These are phyloP conservation scores for Tetramorium alpestre DNA, from an alignment of 1,140 invertebrate genomes.

Conservation along the genomic window DNA sequence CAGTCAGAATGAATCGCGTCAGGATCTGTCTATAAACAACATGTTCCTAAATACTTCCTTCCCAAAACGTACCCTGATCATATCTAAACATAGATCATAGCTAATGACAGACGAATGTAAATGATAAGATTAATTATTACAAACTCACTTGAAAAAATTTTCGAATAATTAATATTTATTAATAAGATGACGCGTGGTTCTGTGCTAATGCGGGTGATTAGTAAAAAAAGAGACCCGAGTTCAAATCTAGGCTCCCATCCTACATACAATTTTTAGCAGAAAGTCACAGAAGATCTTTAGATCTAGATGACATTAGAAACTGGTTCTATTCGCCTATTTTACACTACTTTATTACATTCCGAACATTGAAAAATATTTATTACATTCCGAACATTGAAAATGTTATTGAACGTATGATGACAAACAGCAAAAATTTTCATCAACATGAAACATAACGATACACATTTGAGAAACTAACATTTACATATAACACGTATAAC, in stretches of 20 bases:
- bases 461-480: not conserved
- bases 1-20: not conserved
- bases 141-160: not conserved
- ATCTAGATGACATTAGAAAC: no score
- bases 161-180: constrained; percentile 16
- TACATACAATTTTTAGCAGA: no score
- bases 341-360: not conserved
- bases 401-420: not conserved
- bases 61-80: not conserved
- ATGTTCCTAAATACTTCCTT: not conserved
- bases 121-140: not conserved
- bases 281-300: no score
- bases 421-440: not conserved
- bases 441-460: not conserved
- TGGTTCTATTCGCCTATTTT: no score
- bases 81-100: not conserved
- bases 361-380: constrained; percentile 1
- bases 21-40: not conserved
- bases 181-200: not conserved
- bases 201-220: no score
- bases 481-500: no score
- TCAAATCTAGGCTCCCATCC: no score
- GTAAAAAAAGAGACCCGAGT: no score
- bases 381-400: not conserved
- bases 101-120: not conserved